These are phyloP conservation scores for Tragelaphus buxtoni DNA, from an alignment of 2,113 vertebrate genomes.

Conservation along the genomic window DNA sequence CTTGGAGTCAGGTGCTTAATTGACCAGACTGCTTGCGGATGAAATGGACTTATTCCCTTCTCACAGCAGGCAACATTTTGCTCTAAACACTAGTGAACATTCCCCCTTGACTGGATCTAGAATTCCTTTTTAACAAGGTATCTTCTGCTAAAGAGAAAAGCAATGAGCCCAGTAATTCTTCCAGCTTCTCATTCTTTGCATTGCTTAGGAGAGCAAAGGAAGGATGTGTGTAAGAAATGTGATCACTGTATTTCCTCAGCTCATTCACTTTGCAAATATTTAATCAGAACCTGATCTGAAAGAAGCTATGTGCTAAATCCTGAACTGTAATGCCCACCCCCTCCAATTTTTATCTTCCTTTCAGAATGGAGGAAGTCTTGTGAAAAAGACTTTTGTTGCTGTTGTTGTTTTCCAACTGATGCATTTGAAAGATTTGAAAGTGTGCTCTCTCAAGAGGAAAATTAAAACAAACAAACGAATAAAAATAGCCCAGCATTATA, in stretches of 20 bases:
- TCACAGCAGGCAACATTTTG: background rate
- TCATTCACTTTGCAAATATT: background rate
- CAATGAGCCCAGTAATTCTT: background rate
- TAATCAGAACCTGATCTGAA: background rate
- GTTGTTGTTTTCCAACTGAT: background rate
- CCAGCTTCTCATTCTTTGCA: background rate
- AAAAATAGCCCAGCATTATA: background rate
- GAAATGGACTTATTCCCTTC: background rate
- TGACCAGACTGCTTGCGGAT: background rate
- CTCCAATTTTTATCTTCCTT: background rate
- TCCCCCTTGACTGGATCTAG: background rate
- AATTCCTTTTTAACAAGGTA: background rate
- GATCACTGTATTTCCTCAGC: background rate
- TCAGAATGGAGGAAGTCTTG: background rate
- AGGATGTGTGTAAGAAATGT: background rate
- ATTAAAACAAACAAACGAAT: background rate
- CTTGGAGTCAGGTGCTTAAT: background rate
- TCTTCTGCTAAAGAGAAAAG: background rate
- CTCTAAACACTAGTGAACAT: background rate
- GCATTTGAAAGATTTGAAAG: background rate
- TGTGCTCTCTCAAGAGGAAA: background rate
- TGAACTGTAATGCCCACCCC: background rate
- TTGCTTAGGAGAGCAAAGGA: background rate
- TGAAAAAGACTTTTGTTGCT: background rate
- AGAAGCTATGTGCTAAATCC: background rate